Base-by-base conservation (phyloP, 1,140 invertebrate species). In the Araneus ventricosus region DNA sequence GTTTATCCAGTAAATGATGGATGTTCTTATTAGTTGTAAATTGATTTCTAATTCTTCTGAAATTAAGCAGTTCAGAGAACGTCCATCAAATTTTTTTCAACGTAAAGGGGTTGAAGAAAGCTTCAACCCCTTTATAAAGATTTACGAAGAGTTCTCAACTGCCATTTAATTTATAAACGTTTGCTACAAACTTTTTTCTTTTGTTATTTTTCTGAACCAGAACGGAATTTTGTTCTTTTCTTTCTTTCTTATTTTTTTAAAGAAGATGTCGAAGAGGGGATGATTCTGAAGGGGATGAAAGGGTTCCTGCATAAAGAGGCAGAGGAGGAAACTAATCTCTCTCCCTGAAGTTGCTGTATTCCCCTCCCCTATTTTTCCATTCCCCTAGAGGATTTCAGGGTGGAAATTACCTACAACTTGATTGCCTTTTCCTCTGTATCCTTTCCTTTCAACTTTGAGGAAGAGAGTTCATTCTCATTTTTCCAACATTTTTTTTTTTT, bases 381-480 rank as follows among this genome's bases (percentile, higher is more conserved):
- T n/a, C 82, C 80, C 14, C n/a, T 41, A n/a, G 5, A 86, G 84
- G 27, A 86, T 61, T 84, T 34, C 20, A 30, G 52, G 59, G 86
- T 88, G 86, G 37, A 88, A 88, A 88, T 88, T 88, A 70, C 86
- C 86, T 61, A 39, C n/a, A 6, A 41, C 59, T 88, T 88, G 86
- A 88, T 70, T 88, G 52, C 86, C 52, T 88, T 88, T 63, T 52
- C 24, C 84, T 30, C 84, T 4, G 45, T 61, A 30, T 45, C 7
- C 30, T 10, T 22, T 37, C 22, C 84, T 86, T 85, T 59, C 20
- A 24, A 34, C 52, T 86, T 37, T 34, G 20, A 59, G 37, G 52
- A 59, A 20, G 10, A 24, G 80, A 84, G 14, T 86, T 86, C 52
- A 37, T n/a, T 45, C 80, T 84, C 22, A 84, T 41, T 84, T 41